These are phyloP conservation scores for Nephrotoma appendiculata DNA, from an alignment of 2,888 invertebrate species.

Conservation along the genomic window DNA sequence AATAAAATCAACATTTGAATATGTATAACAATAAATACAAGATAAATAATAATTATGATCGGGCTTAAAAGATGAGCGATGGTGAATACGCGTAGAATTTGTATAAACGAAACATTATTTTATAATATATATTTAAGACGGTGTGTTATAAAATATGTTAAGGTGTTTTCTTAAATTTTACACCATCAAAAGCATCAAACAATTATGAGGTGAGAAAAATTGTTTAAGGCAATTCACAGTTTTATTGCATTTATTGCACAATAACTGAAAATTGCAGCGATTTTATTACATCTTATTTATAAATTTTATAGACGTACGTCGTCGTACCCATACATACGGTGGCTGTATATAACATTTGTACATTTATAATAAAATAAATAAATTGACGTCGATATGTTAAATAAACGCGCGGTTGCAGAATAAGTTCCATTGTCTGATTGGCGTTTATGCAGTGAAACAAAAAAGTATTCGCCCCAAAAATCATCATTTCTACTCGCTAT, in stretches of 20 bases:
- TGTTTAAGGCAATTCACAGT: neutral
- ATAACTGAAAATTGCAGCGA: neutral
- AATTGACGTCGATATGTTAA: neutral
- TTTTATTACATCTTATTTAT: neutral
- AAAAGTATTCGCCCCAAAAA: no score
- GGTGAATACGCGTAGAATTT: neutral
- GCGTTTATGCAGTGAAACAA: no score
- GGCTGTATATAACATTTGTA: neutral
- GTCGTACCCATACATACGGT: neutral
- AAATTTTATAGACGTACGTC: neutral
- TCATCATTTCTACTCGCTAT: no score
- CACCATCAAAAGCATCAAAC: neutral
- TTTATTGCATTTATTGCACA: neutral
- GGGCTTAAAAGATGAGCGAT: neutral
- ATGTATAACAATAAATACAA: neutral
- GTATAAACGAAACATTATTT: neutral
- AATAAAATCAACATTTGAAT: neutral
- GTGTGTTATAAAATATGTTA: neutral
- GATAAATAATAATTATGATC: neutral
- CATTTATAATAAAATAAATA: neutral
- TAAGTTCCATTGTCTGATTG: neutral
- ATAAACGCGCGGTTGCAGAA: neutral
- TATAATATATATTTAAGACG: neutral
- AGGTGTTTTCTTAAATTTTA: neutral
- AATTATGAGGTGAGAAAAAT: neutral